phyloP scores from a whole-genome alignment of 2,888 invertebrate genomes.

The Keiferia lycopersicella region DNA sequence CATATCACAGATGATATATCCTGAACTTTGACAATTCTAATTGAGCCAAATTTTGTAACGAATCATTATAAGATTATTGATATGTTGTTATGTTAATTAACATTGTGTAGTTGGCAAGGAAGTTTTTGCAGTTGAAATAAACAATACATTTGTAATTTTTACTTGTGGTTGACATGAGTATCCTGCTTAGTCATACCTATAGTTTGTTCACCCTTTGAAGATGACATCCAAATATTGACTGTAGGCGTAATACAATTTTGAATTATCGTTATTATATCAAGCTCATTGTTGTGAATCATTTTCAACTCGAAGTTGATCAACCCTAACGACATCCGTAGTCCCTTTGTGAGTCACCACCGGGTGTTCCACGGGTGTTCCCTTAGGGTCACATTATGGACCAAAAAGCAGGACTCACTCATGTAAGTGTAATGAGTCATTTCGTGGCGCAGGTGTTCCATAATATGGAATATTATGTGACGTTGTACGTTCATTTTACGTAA shows the following conservation, averaged over 20 bases:
- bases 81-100: not conserved
- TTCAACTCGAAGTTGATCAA: slow-evolving; percentile 20
- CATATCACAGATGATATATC: not conserved
- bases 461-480: slow-evolving; percentile 40
- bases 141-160: not conserved
- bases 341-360: slow-evolving; percentile 37
- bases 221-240: slow-evolving; percentile 10
- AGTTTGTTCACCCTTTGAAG: slow-evolving; percentile 17
- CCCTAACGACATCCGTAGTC: slow-evolving; percentile 15
- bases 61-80: not conserved
- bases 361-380: slow-evolving; percentile 37
- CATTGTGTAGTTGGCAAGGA: too few relatives aligned
- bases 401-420: slow-evolving; percentile 38
- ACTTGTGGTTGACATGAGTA: not conserved
- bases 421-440: slow-evolving; percentile 48
- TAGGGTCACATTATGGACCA: slow-evolving; percentile 41
- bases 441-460: slow-evolving; percentile 46
- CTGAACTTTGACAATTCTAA: not conserved
- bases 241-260: not conserved
- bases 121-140: not conserved
- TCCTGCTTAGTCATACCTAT: slow-evolving; percentile 2
- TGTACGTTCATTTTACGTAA: slow-evolving; percentile 26
- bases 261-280: not conserved
- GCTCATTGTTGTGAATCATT: slow-evolving; percentile 23
- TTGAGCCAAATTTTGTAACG: not conserved